Base-by-base conservation (phyloP, 2,113 vertebrate species). In the Centrocercus urophasianus region DNA sequence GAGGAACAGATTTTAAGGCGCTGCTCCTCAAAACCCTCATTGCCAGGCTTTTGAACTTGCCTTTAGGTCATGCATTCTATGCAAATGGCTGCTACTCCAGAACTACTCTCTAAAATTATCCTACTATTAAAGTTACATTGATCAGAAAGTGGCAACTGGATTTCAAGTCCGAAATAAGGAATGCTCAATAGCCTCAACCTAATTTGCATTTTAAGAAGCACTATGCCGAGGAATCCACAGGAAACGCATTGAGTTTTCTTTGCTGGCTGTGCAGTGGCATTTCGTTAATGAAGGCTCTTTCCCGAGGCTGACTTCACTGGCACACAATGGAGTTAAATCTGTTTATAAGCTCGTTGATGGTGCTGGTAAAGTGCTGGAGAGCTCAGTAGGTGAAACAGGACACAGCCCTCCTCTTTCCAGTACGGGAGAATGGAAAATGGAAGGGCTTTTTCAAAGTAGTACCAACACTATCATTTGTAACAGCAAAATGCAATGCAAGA, bases 71-170 rank as follows among this genome's bases (percentile, higher is more conserved):
- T 66, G n/a, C 30, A 34, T 83, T 85, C 15, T 81, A 11, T 89
- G 66, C 32, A 64, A 43, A 65, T 74, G 12, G 43, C 71, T 86
- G 48, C 45, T 84, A n/a, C 61, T 54, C 56, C 77, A 27, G 86
- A 93, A 77, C 36, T 69, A 50, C 75, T 42, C 76, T 95, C 60
- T 84, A 28, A 47, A 89, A 71, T 78, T 87, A 90, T 74, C 70
- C 59, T 74, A 0, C 66, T 65, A 5, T 90, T 94, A 38, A 89
- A 83, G 77, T 88, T 79, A 22, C 34, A 76, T 95, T 93, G 89
- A 91, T 95, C 64, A 78, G 80, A 71, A 87, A 90, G 32, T n/a
- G 30, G 77, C 48, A 82, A 21, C 91, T 76, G 81, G 80, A 63
- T 71, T 93, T 77, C 78, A 71, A 60, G 63, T 85, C 50, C 36